These are phyloP conservation scores for Himalopsyche japonica DNA, from an alignment of 2,888 invertebrate species.

Conservation along the genomic window DNA sequence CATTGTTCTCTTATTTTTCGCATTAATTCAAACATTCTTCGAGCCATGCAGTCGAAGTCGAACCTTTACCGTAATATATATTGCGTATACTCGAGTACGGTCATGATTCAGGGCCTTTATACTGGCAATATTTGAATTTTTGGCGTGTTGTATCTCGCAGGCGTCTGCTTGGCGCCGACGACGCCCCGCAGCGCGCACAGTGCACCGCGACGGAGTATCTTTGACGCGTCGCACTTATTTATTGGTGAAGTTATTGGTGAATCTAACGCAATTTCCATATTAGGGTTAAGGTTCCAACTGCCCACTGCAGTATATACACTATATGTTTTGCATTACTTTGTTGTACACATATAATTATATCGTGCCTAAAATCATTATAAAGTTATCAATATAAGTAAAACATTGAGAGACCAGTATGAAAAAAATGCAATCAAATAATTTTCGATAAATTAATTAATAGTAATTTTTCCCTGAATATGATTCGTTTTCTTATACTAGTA, in stretches of 20 bases:
- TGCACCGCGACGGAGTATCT: neutral
- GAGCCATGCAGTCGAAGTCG: too few relatives aligned
- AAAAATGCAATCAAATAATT: too few relatives aligned
- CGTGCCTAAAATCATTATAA: neutral
- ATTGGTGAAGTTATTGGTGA: slow-evolving; percentile 11
- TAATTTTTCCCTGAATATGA: too few relatives aligned
- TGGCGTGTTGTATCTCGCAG: neutral
- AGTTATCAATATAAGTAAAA: too few relatives aligned
- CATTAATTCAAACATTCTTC: too few relatives aligned
- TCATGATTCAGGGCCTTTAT: neutral
- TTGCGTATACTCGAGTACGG: neutral
- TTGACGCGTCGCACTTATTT: slow-evolving; percentile 2
- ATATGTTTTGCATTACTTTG: neutral
- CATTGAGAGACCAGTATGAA: too few relatives aligned
- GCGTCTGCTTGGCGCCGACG: neutral
- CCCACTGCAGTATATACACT: neutral
- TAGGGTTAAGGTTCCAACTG: slow-evolving; percentile 1
- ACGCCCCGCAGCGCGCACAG: neutral
- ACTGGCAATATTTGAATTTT: neutral
- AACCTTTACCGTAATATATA: too few relatives aligned
- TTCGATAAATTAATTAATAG: too few relatives aligned
- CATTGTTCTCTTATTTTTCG: too few relatives aligned
- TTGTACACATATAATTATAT: neutral
- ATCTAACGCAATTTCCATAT: slow-evolving; percentile 37
- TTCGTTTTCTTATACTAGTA: too few relatives aligned